A percentile compares a stretch with the other conserved stretches of the same genome.
These are phyloP conservation scores for Aphaenogaster floridana DNA, from an alignment of 1,140 invertebrate genomes.

Conservation along the genomic window DNA sequence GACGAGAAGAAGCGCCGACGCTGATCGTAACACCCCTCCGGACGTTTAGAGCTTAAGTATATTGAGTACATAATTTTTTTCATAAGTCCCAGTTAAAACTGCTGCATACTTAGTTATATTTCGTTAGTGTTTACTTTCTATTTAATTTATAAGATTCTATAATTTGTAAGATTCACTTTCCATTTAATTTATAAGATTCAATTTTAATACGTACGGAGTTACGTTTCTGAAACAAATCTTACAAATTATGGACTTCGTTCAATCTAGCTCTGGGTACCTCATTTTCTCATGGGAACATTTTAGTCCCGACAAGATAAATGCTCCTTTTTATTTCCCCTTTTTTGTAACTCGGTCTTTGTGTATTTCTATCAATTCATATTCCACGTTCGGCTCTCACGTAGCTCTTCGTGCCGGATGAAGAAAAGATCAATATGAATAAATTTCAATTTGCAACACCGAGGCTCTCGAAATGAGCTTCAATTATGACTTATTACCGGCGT, in stretches of 20 bases:
- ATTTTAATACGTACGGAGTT: neutral
- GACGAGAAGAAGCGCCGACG: neutral
- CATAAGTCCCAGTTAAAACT: neutral
- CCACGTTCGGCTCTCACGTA: slow-evolving; percentile 24
- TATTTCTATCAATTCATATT: slow-evolving; percentile 5
- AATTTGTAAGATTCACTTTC: neutral
- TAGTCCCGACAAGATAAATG: neutral
- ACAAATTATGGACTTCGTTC: neutral
- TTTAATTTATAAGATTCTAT: neutral
- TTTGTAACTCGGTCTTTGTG: neutral
- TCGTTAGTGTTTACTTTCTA: neutral
- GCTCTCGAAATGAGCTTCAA: slow-evolving; percentile 49
- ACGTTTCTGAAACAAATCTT: slow-evolving; percentile 6
- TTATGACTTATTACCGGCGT: slow-evolving; percentile 58
- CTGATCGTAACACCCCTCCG: neutral
- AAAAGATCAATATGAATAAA: slow-evolving; percentile 53
- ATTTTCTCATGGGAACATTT: slow-evolving; percentile 9
- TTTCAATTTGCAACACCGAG: slow-evolving; percentile 50
- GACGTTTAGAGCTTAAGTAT: neutral
- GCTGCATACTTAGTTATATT: neutral
- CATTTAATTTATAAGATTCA: neutral
- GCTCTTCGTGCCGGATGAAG: slow-evolving; percentile 38
- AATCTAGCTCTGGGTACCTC: neutral
- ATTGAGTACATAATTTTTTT: neutral
- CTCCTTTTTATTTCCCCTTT: neutral